phyloP scores from a whole-genome alignment of 2,888 invertebrate species.

The Belgica antarctica region DNA sequence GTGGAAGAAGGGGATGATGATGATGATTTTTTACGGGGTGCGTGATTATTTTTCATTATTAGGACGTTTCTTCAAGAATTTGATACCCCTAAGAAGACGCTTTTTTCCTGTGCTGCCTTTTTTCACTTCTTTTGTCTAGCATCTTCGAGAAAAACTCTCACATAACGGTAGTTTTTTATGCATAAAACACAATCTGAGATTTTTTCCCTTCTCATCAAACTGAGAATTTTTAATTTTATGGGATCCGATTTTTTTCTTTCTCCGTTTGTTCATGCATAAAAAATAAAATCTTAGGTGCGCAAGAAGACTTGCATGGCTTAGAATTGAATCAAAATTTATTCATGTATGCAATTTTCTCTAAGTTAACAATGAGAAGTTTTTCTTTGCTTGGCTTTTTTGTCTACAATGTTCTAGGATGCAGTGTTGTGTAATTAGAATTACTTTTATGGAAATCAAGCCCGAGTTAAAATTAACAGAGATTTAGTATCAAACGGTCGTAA shows the following conservation, averaged over 20 bases:
- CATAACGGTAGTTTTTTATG: slow-evolving; percentile 42
- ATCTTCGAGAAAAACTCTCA: slow-evolving; percentile 32
- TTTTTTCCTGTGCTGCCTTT: slow-evolving; percentile 24
- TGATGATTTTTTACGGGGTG: slow-evolving; percentile 44
- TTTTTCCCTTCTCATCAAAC: slow-evolving; percentile 27
- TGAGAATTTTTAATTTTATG: slow-evolving; percentile 33
- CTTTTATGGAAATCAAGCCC: slow-evolving; percentile 16
- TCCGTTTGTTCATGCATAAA: slow-evolving; percentile 27
- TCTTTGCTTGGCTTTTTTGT: background rate
- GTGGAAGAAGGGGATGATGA: slow-evolving; percentile 24
- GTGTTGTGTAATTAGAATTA: slow-evolving; percentile 40
- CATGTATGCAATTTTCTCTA: slow-evolving; percentile 28
- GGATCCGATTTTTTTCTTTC: background rate
- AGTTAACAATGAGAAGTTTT: slow-evolving; percentile 6
- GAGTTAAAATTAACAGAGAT: background rate
- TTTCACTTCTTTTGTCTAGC: slow-evolving; percentile 11
- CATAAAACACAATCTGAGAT: slow-evolving; percentile 22
- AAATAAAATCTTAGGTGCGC: slow-evolving; percentile 29
- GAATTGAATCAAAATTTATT: slow-evolving; percentile 33
- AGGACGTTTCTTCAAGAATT: slow-evolving; percentile 28
- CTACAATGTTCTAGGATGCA: slow-evolving; percentile 22
- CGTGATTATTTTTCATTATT: slow-evolving; percentile 44
- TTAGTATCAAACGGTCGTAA: too few relatives aligned
- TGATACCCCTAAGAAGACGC: slow-evolving; percentile 40
- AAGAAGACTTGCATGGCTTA: slow-evolving; percentile 21